These are phyloP conservation scores for Chalcis sispes DNA, from an alignment of 2,888 invertebrate species.

Conservation along the genomic window DNA sequence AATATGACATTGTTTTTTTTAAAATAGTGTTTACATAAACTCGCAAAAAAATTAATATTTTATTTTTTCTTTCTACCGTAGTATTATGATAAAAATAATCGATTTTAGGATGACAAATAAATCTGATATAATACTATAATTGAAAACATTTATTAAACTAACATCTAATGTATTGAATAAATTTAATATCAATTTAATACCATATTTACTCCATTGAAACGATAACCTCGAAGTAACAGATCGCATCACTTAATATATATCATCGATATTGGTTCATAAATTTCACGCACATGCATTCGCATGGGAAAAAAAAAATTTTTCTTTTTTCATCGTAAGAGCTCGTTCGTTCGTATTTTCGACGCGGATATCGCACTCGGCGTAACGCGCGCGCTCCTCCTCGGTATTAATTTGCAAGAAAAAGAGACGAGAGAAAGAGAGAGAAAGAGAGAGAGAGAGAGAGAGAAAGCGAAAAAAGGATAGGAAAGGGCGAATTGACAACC, in stretches of 20 bases:
- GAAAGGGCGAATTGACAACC: neutral
- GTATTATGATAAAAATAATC: too few relatives aligned
- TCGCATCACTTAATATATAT: conserved; percentile 44
- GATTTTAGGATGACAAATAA: too few relatives aligned
- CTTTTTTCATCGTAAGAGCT: neutral
- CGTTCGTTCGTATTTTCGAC: neutral
- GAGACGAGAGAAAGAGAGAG: neutral
- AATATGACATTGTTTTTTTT: too few relatives aligned
- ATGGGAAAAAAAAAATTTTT: conserved; percentile 28
- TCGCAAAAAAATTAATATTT: too few relatives aligned
- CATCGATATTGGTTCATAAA: conserved; percentile 53
- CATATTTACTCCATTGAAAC: conserved; percentile 34
- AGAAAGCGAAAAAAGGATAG: too few relatives aligned
- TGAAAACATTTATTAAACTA: conserved; percentile 22
- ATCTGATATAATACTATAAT: too few relatives aligned
- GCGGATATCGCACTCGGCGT: conserved; percentile 16
- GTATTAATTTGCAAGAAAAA: conserved; percentile 52
- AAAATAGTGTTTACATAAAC: too few relatives aligned
- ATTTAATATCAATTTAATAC: conserved; percentile 20
- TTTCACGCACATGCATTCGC: conserved; percentile 10
- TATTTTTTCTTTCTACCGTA: too few relatives aligned
- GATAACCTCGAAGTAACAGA: conserved; percentile 45
- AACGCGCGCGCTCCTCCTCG: conserved; percentile 16
- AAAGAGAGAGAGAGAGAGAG: neutral
- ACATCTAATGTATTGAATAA: conserved; percentile 22